A percentile compares a stretch with the other conserved stretches of the same genome.
These are phyloP conservation scores for Lethocerus indicus DNA, from an alignment of 1,140 invertebrate genomes.

Conservation along the genomic window DNA sequence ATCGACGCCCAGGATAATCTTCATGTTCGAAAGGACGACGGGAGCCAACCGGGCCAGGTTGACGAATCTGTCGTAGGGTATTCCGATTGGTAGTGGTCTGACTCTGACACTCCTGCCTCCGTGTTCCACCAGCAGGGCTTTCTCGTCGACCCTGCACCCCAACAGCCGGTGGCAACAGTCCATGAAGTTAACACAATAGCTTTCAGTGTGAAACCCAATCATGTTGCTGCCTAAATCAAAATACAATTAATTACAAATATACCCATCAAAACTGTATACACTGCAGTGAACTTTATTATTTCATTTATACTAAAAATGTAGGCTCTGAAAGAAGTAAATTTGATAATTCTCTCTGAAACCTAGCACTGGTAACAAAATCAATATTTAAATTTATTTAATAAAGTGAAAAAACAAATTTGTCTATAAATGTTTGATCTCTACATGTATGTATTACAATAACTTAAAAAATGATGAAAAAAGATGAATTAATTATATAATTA, in stretches of 20 bases:
- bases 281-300: too few species aligned
- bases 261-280: too few species aligned
- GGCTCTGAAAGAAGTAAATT: too few species aligned
- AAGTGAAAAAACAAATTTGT: too few species aligned
- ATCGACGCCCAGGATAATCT: constrained; percentile 73
- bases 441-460: too few species aligned
- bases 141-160: constrained; percentile 73
- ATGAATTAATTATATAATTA: too few species aligned
- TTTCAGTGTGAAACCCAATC: constrained; percentile 82
- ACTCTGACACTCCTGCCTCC: constrained; percentile 68
- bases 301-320: too few species aligned
- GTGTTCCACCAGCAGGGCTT: constrained; percentile 71
- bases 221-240: constrained; percentile 55
- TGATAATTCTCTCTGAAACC: too few species aligned
- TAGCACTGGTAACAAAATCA: too few species aligned
- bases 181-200: constrained; percentile 82
- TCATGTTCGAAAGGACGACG: constrained; percentile 42
- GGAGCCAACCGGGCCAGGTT: constrained; percentile 61
- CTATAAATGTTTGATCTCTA: too few species aligned
- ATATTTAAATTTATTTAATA: too few species aligned
- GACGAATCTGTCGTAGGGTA: constrained; percentile 68
- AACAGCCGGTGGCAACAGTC: constrained; percentile 77
- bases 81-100: constrained; percentile 67
- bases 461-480: too few species aligned
- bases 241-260: not conserved